Evolutionary conservation across 2,888 invertebrate species (phyloP), one percentile per base, ranked within the genome.

Genomic region (Lycophotia porphyrea): DNA sequence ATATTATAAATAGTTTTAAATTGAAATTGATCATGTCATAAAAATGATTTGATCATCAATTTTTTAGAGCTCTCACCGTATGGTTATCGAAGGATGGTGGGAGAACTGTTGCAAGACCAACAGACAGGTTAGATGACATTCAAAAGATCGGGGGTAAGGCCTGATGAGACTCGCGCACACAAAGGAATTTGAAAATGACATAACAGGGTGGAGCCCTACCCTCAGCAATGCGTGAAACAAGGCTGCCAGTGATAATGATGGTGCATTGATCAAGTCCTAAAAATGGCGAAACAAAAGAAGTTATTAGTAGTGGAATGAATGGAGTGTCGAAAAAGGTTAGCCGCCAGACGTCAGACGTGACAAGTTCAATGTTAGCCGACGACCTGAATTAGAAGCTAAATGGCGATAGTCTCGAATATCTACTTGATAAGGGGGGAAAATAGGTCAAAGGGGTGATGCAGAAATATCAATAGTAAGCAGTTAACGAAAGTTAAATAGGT

Each of bases 361-460:
- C 89, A 92, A 92, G 91, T 91, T 92, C 92, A 92, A 90, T 91
- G 92, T 82, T 87, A 91, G 78, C 72, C 75, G 72, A 60, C 82
- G 90, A 90, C 90, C 89, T 83, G 84, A 90, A 90, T 90, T 85
- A 83, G 86, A 87, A 84, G 87, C 79, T 84, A 77, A 87, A 86
- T 84, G 77, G 83, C 68, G 42, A 47, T 78, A 88, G 89, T 90
- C 90, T 91, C 91, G 91, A 88, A 84, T 74, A 74, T 77, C 66
- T 80, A 73, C 80, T 70, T 81, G 71, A 74, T 71, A 60, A 61
- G 24, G 34, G 44, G 36, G 5, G 69, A 79, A 88, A 85, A 88
- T 86, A 74, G 88, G 89, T 88, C 88, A 84, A 80, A 76, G 74
- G 65, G 71, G 73, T 69, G 63, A 80, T 77, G 39, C 13, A n/a